Evolutionary conservation across 2,797 vertebrate species (phyloP).

Genomic region (Bradypodion pumilum): DNA sequence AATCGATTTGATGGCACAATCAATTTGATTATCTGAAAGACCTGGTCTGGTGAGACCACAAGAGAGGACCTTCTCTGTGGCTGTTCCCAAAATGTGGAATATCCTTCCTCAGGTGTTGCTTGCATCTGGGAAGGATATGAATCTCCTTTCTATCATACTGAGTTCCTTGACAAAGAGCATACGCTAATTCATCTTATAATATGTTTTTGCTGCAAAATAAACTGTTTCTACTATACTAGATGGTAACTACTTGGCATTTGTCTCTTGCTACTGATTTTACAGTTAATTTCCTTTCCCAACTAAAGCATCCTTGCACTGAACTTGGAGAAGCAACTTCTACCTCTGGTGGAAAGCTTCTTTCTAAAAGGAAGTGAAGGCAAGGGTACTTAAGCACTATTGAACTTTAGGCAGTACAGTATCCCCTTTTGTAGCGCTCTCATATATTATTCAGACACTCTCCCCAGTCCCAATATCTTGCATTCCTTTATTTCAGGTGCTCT

Average conservation of each 20-base stretch:
- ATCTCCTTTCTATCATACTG: too few species aligned
- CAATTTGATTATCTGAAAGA: background rate
- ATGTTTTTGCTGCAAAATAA: background rate
- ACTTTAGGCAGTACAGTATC: background rate
- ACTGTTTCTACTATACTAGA: background rate
- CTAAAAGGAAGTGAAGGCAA: background rate
- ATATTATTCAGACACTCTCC: background rate
- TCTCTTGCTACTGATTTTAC: background rate
- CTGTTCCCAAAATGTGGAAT: too few species aligned
- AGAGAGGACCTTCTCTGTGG: background rate
- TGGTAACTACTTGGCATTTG: background rate
- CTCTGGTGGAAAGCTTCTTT: background rate
- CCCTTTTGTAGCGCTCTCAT: background rate
- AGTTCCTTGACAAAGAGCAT: background rate
- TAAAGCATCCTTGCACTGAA: background rate
- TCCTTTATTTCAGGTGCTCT: fast-evolving
- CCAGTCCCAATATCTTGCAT: background rate
- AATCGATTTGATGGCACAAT: too few species aligned
- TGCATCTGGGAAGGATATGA: background rate
- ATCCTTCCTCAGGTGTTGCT: background rate
- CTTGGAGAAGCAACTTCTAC: too few species aligned
- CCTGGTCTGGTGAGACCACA: background rate
- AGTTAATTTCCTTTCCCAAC: background rate
- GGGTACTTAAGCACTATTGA: background rate
- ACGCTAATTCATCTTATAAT: too few species aligned